phyloP scores from a whole-genome alignment of 1,140 invertebrate genomes.

The Drosophila suzukii region DNA sequence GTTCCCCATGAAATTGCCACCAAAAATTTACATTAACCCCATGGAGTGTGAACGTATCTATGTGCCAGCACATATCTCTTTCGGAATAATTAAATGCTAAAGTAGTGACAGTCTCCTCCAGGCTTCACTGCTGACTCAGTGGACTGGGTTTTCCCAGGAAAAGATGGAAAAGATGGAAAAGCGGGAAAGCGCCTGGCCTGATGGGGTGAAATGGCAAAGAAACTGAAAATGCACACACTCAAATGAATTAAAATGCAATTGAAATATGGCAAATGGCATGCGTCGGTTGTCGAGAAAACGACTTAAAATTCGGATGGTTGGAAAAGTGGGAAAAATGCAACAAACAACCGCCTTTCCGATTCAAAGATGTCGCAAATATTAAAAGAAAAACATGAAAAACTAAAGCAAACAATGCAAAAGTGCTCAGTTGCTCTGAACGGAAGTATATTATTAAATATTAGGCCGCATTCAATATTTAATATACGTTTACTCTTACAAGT shows the following conservation, averaged over 20 bases:
- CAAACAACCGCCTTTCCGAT: constrained; percentile 1
- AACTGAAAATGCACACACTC: constrained; percentile 54
- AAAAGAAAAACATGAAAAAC: not conserved
- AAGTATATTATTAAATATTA: not conserved
- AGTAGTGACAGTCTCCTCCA: constrained; percentile 26
- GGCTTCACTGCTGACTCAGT: constrained; percentile 19
- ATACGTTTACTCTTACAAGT: not conserved
- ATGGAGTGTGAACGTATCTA: constrained; percentile 37
- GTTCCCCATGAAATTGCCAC: constrained; percentile 27
- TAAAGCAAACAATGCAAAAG: not conserved
- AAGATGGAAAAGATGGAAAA: constrained; percentile 14
- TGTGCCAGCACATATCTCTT: constrained; percentile 25
- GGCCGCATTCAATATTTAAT: not conserved
- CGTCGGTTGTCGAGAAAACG: constrained; percentile 49
- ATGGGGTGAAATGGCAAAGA: constrained; percentile 62
- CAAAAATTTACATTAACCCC: constrained; percentile 49
- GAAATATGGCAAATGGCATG: constrained; percentile 72
- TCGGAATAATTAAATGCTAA: constrained; percentile 58
- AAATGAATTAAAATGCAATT: constrained; percentile 74
- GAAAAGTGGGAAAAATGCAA: constrained; percentile 14
- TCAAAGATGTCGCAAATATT: not conserved
- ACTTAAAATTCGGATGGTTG: constrained; percentile 5
- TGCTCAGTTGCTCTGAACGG: not conserved
- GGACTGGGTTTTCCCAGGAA: constrained; percentile 8
- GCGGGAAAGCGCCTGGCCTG: constrained; percentile 24